A percentile compares a stretch with the other conserved stretches of the same genome.
phyloP scores from a whole-genome alignment of 2,113 vertebrate genomes.

The Irena cyanogastra region DNA sequence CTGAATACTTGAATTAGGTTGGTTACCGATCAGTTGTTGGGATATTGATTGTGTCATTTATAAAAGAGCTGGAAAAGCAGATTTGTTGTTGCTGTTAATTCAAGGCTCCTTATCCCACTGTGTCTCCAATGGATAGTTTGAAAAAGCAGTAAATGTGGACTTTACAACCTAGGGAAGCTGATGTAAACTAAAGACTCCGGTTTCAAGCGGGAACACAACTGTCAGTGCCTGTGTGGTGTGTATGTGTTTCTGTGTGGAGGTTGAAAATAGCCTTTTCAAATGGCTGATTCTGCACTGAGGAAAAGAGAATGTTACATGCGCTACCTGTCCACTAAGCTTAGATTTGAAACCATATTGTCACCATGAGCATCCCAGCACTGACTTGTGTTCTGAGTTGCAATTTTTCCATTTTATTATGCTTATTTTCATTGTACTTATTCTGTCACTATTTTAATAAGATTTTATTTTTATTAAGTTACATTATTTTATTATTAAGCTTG shows the following conservation, averaged over 20 bases:
- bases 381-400: not conserved
- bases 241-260: not conserved
- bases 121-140: not conserved
- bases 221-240: not conserved
- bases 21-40: slow-evolving; percentile 78
- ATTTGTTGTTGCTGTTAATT: slow-evolving; percentile 57
- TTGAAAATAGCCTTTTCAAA: not conserved
- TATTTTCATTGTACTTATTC: not conserved
- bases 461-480: not conserved
- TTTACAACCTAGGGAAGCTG: not conserved
- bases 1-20: slow-evolving; percentile 77
- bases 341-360: not conserved
- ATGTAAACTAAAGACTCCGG: not conserved
- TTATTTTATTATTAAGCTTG: not conserved
- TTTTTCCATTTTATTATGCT: not conserved
- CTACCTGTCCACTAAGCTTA: not conserved
- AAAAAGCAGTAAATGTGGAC: not conserved
- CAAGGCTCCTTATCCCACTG: slow-evolving; percentile 5
- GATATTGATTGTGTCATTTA: slow-evolving; percentile 80
- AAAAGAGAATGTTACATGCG: not conserved
- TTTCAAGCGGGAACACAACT: not conserved
- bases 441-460: accelerated
- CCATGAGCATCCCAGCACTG: not conserved
- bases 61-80: slow-evolving; percentile 68
- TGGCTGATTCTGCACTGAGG: not conserved